These are phyloP conservation scores for Garra rufa DNA, from an alignment of 2,113 vertebrate genomes.

Conservation along the genomic window DNA sequence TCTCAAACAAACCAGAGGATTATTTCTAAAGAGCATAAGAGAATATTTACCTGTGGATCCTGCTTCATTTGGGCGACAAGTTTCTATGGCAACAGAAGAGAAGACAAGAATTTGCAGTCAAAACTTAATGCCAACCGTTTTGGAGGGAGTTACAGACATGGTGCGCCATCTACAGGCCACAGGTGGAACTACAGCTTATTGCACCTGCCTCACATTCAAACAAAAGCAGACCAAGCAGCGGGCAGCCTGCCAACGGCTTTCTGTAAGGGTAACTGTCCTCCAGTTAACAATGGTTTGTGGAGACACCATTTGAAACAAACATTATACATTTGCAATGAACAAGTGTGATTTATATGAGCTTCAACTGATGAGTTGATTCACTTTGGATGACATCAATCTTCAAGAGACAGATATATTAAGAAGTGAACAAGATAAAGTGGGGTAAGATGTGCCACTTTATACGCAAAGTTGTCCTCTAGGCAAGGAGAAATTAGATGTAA, in stretches of 20 bases:
- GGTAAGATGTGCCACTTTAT: background rate
- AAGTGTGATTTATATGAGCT: background rate
- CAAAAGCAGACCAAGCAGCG: background rate
- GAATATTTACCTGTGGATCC: constrained; percentile 92
- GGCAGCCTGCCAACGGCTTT: background rate
- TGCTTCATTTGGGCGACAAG: constrained; percentile 99
- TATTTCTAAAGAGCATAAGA: background rate
- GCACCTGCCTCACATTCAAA: constrained; percentile 35
- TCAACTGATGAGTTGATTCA: background rate
- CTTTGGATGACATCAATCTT: background rate
- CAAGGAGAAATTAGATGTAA: background rate
- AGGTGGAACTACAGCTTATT: constrained; percentile 34
- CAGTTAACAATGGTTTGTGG: background rate
- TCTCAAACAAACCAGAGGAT: background rate
- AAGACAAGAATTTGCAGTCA: constrained; percentile 52
- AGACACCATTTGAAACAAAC: background rate
- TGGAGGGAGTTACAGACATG: background rate
- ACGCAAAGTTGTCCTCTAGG: background rate
- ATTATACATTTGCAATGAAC: background rate
- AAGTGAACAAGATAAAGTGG: background rate
- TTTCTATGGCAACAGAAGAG: constrained; percentile 83
- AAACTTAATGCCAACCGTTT: background rate
- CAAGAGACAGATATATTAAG: background rate
- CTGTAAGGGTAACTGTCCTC: background rate
- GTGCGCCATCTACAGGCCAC: constrained; percentile 62